Base-by-base conservation (phyloP, 2,113 vertebrate genomes). In the Notiomystis cincta region DNA sequence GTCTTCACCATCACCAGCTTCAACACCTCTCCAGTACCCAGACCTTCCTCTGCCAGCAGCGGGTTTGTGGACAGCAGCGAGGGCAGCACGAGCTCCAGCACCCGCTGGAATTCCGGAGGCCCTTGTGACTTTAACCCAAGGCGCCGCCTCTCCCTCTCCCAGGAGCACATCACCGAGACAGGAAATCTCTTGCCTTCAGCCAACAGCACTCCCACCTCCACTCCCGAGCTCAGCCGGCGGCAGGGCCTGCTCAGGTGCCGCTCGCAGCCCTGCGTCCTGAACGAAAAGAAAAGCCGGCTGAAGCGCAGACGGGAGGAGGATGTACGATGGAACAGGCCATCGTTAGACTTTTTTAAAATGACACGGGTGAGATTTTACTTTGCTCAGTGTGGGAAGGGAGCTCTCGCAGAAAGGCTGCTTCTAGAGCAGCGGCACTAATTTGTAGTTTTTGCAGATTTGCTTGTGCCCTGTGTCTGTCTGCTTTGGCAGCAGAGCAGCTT, bases 271-370 rank as follows among this genome's bases (percentile, higher is more conserved):
- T 98, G 98, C 1, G 98, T 98, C 25, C 97, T 98, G 27, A 97
- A 97, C 1, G 98, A 98, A 31, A 97, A 97, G 95, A 98, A 98
- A 86, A 97, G 97, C 73, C 94, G 97, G 87, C 96, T 97, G 86
- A 98, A 98, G 90, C 98, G 98, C 56, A 96, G 98, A 73, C 96
- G 98, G 22, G 98, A 98, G 77, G 98, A 98, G 70, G 98, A 98
- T 7, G 82, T 98, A 18, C 94, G 97, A 87, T 98, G 98, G 98
- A 98, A 95, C 38, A 97, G 98, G 24, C 98, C 98, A 14, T 98
- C 98, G 13, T 96, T 98, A 96, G 98, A 98, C 97, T 98, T 98
- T 85, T 97, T 98, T 79, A 98, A 98, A 97, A 98, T 98, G 98
- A 98, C 98, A 19, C 95, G 96, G 98, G 98, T 98, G 97, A 98